Percentiles rank a stretch among this genome's conserved stretches.
phyloP scores from a whole-genome alignment of 37 sponge, comb jelly and placozoan genomes.

The Oopsacas minuta region DNA sequence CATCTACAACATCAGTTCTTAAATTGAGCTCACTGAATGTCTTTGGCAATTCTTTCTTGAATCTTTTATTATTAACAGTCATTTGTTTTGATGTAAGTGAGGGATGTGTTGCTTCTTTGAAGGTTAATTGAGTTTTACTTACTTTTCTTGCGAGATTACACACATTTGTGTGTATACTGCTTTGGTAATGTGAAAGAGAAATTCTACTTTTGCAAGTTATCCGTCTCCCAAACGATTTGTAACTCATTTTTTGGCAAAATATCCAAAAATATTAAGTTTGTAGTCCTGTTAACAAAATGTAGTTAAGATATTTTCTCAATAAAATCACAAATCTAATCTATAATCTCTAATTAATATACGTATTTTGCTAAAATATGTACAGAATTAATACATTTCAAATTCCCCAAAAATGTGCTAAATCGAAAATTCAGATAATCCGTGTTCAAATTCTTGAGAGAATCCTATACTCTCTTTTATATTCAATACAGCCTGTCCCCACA shows the following conservation, averaged over 20 bases:
- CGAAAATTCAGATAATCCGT: conserved; percentile 76
- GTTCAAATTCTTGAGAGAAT: conserved; percentile 59
- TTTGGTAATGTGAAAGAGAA: neutral
- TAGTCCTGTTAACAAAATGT: too few species aligned
- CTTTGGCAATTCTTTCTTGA: neutral
- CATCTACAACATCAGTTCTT: neutral
- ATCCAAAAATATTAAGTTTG: neutral
- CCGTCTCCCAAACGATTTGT: neutral
- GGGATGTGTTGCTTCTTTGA: neutral
- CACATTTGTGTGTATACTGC: neutral
- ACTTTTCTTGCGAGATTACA: neutral
- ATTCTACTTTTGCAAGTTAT: neutral
- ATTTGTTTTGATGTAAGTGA: neutral
- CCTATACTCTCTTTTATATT: conserved; percentile 70
- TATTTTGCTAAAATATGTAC: neutral
- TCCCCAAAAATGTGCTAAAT: conserved; percentile 26
- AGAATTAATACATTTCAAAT: neutral
- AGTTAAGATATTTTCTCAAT: too few species aligned
- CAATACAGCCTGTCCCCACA: conserved; percentile 69
- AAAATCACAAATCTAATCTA: neutral
- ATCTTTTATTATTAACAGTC: neutral
- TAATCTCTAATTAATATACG: neutral
- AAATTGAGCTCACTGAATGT: neutral
- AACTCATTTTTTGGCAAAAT: neutral
- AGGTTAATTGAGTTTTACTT: neutral